These are phyloP conservation scores for Halisarca cf. caerulea DNA, from an alignment of 37 sponge, comb jelly and placozoan genomes.

Conservation along the genomic window DNA sequence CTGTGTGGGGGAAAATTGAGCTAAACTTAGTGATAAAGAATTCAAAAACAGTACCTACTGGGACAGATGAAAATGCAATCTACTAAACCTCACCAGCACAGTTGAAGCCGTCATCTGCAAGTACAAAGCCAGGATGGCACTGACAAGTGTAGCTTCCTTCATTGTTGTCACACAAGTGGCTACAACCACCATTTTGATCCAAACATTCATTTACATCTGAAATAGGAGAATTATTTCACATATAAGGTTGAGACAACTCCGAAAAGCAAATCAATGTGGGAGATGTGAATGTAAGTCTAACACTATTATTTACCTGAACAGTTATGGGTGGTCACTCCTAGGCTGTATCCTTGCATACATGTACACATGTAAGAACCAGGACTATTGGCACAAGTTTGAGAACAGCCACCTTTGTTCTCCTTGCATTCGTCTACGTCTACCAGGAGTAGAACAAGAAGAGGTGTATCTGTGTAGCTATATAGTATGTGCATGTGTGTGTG, in stretches of 20 bases:
- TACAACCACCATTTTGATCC: conserved; percentile 6
- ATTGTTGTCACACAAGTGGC: conserved; percentile 37
- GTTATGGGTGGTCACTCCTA: not conserved
- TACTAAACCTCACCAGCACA: conserved; percentile 23
- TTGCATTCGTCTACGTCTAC: not conserved
- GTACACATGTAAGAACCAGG: not conserved
- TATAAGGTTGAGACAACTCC: not conserved
- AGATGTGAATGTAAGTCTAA: not conserved
- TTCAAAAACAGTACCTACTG: too few relatives aligned
- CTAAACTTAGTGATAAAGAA: too few relatives aligned
- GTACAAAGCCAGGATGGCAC: conserved; percentile 34
- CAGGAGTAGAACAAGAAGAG: not conserved
- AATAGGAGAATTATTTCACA: too few relatives aligned
- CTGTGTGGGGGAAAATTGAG: too few relatives aligned
- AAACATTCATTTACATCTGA: conserved; percentile 60
- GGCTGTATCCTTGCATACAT: too few relatives aligned
- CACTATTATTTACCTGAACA: not conserved
- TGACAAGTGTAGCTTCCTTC: conserved; percentile 38
- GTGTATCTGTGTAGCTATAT: not conserved
- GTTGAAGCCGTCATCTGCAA: not conserved
- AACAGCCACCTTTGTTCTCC: not conserved
- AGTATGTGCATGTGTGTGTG: too few relatives aligned
- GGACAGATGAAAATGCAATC: too few relatives aligned
- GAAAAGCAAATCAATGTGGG: too few relatives aligned
- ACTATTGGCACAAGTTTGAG: not conserved